Conservation (phyloP, 2,888 invertebrate species). For the Pantelozetes paolii region DNA sequence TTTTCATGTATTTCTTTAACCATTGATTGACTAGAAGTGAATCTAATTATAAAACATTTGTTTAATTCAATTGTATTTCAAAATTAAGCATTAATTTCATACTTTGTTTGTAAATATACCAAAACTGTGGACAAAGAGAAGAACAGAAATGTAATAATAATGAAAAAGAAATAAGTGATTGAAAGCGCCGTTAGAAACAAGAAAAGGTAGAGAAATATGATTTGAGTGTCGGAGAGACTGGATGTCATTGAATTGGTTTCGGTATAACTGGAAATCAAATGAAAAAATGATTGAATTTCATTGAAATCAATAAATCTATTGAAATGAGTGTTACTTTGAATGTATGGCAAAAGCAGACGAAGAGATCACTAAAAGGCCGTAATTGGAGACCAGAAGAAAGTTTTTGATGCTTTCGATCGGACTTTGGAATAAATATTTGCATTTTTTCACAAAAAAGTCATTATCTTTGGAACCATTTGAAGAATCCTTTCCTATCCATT, state of each 20-base stretch:
- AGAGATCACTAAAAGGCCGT: neutral
- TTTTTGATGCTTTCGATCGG: neutral
- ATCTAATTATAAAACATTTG: neutral
- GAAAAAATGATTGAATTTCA: neutral
- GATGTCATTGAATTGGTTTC: conserved; percentile 2
- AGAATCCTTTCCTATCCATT: neutral
- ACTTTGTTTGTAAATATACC: neutral
- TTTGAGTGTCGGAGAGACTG: neutral
- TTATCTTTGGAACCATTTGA: neutral
- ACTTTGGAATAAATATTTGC: neutral
- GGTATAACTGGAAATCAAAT: neutral
- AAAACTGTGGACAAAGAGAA: neutral
- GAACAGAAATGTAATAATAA: conserved; percentile 7
- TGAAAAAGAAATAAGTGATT: conserved; percentile 10
- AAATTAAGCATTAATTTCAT: neutral
- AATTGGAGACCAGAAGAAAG: neutral
- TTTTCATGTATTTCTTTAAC: neutral
- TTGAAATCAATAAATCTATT: neutral
- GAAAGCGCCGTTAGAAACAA: conserved; percentile 2
- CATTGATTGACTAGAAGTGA: neutral
- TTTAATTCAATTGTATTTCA: neutral
- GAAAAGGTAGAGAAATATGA: neutral
- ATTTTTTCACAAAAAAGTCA: neutral
- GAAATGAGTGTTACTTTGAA: neutral
- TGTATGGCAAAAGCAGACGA: neutral